These are phyloP conservation scores for Sebastes aleutianus DNA, from an alignment of 2,797 vertebrate genomes.

Conservation along the genomic window DNA sequence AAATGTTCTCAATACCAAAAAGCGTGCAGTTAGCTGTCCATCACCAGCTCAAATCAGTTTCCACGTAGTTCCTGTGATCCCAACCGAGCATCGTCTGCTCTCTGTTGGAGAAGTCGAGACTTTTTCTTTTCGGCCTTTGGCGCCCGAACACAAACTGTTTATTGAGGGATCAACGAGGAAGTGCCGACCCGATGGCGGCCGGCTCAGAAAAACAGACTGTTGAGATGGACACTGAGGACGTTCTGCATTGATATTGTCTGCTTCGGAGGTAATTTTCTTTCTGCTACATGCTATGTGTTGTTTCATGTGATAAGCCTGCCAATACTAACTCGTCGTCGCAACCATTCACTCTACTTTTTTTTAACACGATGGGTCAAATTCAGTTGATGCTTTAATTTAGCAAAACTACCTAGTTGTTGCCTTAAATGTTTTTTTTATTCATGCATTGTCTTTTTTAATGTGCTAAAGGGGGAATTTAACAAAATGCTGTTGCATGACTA, in stretches of 20 bases:
- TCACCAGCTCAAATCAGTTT: not conserved
- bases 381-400: slow-evolving; percentile 61
- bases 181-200: slow-evolving; percentile 9
- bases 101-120: slow-evolving; percentile 17
- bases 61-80: not conserved
- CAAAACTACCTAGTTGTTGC: slow-evolving; percentile 48
- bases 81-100: slow-evolving; percentile 16
- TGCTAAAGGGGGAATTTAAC: slow-evolving; percentile 33
- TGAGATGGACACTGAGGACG: slow-evolving; percentile 21
- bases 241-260: slow-evolving; percentile 4
- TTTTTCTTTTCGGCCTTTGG: not conserved
- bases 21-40: not conserved
- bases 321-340: slow-evolving; percentile 64
- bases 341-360: slow-evolving; percentile 54
- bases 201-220: slow-evolving; percentile 32
- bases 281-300: slow-evolving; percentile 26
- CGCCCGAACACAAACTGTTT: slow-evolving; percentile 34
- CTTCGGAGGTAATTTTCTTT: slow-evolving; percentile 42
- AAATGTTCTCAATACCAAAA: slow-evolving; percentile 55
- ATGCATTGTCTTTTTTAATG: slow-evolving; percentile 32
- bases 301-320: slow-evolving; percentile 57
- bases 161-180: slow-evolving; percentile 41
- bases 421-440: slow-evolving; percentile 21
- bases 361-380: slow-evolving; percentile 59
- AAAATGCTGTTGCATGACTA: slow-evolving; percentile 20